These are phyloP conservation scores for Nephila pilipes DNA, from an alignment of 1,140 invertebrate species.

Conservation along the genomic window DNA sequence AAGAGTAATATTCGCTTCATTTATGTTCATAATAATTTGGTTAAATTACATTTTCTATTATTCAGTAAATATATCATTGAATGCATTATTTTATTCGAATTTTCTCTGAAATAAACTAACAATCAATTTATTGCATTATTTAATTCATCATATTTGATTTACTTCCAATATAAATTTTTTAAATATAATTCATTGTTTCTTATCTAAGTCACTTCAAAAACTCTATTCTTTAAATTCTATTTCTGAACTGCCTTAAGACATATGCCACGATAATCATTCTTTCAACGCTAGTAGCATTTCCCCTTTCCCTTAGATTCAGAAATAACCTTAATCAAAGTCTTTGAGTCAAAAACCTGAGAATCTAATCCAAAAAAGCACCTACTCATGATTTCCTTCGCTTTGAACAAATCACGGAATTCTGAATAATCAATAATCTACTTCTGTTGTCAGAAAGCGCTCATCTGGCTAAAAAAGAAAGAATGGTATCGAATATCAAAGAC, in stretches of 20 bases:
- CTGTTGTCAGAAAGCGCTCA: neutral
- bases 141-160: too few relatives aligned
- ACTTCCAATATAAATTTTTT: too few relatives aligned
- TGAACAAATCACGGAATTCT: neutral
- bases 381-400: constrained; percentile 1
- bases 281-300: neutral
- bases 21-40: too few relatives aligned
- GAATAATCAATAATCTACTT: constrained; percentile 28
- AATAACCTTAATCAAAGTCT: constrained; percentile 30
- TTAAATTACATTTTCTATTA: too few relatives aligned
- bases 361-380: neutral
- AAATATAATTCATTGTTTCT: too few relatives aligned
- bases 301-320: neutral
- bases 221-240: neutral
- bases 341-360: neutral
- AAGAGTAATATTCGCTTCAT: too few relatives aligned
- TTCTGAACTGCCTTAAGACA: neutral
- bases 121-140: too few relatives aligned
- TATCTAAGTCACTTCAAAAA: neutral
- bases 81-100: too few relatives aligned
- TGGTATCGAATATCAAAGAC: neutral
- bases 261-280: neutral
- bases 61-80: too few relatives aligned
- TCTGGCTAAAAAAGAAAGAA: neutral
- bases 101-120: too few relatives aligned